Conservation (phyloP, 1,140 invertebrate species). For the Lethocerus indicus region DNA sequence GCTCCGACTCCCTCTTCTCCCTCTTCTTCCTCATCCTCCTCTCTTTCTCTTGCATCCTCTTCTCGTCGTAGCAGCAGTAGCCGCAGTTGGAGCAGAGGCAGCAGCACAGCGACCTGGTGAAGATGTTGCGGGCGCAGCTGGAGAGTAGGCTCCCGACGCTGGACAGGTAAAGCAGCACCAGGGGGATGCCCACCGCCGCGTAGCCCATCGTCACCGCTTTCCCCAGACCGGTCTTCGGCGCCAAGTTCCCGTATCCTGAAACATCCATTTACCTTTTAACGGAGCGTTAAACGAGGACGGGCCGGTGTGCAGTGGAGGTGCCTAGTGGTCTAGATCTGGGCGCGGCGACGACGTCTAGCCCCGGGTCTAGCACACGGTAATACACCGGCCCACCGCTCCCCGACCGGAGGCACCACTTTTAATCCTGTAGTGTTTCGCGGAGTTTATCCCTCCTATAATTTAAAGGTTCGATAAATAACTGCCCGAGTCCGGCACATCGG, state of each 20-base stretch:
- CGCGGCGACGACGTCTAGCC: too few species aligned
- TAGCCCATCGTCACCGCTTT: conserved; percentile 77
- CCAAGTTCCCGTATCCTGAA: conserved; percentile 76
- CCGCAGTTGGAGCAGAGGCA: conserved; percentile 70
- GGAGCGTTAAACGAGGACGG: too few species aligned
- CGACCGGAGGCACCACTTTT: too few species aligned
- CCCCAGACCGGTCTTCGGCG: conserved; percentile 54
- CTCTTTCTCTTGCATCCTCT: conserved; percentile 58
- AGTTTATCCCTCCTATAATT: too few species aligned
- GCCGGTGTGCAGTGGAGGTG: too few species aligned
- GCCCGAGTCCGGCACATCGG: too few species aligned
- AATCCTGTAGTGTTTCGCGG: too few species aligned
- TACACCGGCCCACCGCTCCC: too few species aligned
- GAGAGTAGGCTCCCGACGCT: conserved; percentile 68
- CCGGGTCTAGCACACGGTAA: too few species aligned
- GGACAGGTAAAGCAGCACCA: conserved; percentile 75
- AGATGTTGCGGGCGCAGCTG: conserved; percentile 69
- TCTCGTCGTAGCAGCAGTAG: conserved; percentile 70
- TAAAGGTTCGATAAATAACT: too few species aligned
- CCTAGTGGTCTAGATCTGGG: too few species aligned
- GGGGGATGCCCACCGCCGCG: conserved; percentile 74
- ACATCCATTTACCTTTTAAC: too few species aligned
- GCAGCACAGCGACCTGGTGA: conserved; percentile 63
- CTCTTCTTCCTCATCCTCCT: conserved; percentile 54
- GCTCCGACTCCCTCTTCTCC: conserved; percentile 52